Evolutionary conservation across 1,140 invertebrate genomes (phyloP).

Genomic region (Epicauta chinensis): DNA sequence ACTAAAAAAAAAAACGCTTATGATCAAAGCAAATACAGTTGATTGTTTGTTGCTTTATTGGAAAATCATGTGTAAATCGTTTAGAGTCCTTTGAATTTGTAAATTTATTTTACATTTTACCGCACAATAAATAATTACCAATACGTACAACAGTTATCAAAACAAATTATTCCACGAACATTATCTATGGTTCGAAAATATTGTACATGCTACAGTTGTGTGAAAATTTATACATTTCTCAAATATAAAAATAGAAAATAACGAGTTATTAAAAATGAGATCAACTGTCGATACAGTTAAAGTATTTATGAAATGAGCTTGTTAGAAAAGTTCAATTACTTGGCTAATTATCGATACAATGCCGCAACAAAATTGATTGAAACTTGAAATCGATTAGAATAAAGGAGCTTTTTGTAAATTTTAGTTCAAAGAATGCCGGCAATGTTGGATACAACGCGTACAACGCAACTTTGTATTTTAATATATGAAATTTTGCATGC

Average conservation of each 20-base stretch:
- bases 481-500: conserved; percentile 37
- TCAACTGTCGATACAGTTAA: too few species aligned
- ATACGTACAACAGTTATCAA: too few species aligned
- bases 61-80: conserved; percentile 31
- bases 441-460: conserved; percentile 27
- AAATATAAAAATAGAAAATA: too few species aligned
- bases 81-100: conserved; percentile 13
- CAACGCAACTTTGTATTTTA: conserved; percentile 38
- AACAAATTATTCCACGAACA: too few species aligned
- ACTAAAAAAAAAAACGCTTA: conserved; percentile 30
- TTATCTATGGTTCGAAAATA: too few species aligned
- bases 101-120: conserved; percentile 6
- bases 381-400: conserved; percentile 23
- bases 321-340: conserved; percentile 14
- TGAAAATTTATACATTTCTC: too few species aligned
- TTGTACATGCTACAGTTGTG: too few species aligned
- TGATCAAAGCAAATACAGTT: conserved; percentile 36
- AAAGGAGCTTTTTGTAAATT: conserved; percentile 27
- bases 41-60: conserved; percentile 32
- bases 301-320: not conserved
- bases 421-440: conserved; percentile 30
- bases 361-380: conserved; percentile 23
- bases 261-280: too few species aligned
- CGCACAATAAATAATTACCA: too few species aligned
- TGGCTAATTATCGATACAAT: conserved; percentile 34